Evolutionary conservation across 1,140 invertebrate genomes (phyloP), one percentile per base, ranked within the genome.

Genomic region (Drosophila bifasciata): DNA sequence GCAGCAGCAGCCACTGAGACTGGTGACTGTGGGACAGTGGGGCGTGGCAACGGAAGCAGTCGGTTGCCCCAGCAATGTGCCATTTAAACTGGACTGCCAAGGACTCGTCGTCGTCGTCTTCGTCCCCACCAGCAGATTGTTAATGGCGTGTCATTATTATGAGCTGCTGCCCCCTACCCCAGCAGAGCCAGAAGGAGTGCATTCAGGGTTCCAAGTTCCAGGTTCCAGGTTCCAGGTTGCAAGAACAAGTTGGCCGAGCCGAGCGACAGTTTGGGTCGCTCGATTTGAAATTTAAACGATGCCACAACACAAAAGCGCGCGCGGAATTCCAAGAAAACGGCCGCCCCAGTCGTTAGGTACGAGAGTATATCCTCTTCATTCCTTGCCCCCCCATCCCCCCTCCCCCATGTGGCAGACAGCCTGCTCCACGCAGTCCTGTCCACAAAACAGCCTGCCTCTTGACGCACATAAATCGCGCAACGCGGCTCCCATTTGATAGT

Each of bases 71-170:
- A 66, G 64, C 78, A 69, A 77, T 70, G 70, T 86, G 81, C 81
- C 78, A 86, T 86, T 88, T 88, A 86, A 78, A 88, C 83, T 88
- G 78, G 83, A 76, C 28, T 40, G 70, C 45, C 50, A 74, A 74
- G 71, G 59, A 69, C 71, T 64, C 39, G 39, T 28, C 59, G 41
- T 9, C 41, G 36, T 62, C 46, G 45, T 46, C 48, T 46, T 45
- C 58, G 52, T 58, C 56, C 40, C 17, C 17, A 39, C 50, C 56
- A 40, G 44, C 75, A 79, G 76, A 74, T 81, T 74, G 83, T 86
- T 86, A 86, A 86, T 86, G 81, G 81, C 69, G 81, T 86, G 81
- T 86, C 81, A 86, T 86, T 88, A 88, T 86, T 86, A 86, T 86
- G 81, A 81, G 81, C 70, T 68, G 77, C 68, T 36, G 32, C 32